A percentile compares a stretch with the other conserved stretches of the same genome.
Conservation (phyloP, 37 sponge, comb jelly and placozoan species). For the Diacarnus erythraeanus region DNA sequence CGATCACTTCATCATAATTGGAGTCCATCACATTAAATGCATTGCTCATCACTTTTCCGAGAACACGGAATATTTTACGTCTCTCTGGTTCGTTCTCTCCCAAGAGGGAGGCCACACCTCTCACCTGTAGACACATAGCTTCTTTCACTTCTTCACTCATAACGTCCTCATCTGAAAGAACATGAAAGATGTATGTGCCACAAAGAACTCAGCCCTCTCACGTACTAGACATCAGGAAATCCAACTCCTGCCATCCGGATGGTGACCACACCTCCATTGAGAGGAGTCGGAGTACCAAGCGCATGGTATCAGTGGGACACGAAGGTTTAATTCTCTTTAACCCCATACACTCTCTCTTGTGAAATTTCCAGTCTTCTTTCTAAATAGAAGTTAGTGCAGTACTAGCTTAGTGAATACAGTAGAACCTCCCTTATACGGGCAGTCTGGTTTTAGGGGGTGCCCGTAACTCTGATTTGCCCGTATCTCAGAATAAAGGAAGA, state of each 20-base stretch:
- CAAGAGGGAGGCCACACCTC: conserved; percentile 29
- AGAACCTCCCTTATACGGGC: no score
- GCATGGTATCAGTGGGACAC: conserved; percentile 55
- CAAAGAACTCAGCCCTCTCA: neutral
- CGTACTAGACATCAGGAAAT: conserved; percentile 1
- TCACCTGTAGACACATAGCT: conserved; percentile 17
- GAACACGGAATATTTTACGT: conserved; percentile 1
- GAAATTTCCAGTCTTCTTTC: conserved; percentile 65
- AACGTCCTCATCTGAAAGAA: conserved; percentile 25
- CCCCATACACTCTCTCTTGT: conserved; percentile 69
- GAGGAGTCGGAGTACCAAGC: conserved; percentile 53
- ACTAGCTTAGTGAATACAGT: no score
- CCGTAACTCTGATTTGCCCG: no score
- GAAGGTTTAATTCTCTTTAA: conserved; percentile 33
- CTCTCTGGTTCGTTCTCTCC: neutral
- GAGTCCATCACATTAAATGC: conserved; percentile 1
- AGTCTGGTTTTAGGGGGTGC: no score
- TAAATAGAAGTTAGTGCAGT: no score
- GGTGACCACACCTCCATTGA: neutral
- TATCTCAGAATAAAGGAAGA: no score
- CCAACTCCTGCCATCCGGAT: neutral
- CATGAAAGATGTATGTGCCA: neutral
- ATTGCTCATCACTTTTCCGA: conserved; percentile 1
- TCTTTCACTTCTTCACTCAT: conserved; percentile 29
- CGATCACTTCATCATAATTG: neutral